A percentile compares a stretch with the other conserved stretches of the same genome.
These are phyloP conservation scores for Tamias sibiricus DNA, from an alignment of 2,113 vertebrate species.

Conservation along the genomic window DNA sequence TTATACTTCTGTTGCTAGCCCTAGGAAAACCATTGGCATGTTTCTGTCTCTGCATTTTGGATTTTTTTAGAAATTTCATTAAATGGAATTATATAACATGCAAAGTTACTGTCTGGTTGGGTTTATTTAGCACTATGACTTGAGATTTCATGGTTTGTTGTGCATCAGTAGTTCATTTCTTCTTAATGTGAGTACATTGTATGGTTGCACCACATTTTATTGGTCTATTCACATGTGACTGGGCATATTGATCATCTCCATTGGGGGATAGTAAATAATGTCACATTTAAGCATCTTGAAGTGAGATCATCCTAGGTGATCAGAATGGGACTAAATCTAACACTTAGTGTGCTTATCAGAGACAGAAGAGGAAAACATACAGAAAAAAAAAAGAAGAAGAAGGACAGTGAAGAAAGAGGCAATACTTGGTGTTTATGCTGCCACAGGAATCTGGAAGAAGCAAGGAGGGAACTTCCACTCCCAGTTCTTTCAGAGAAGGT, in stretches of 20 bases:
- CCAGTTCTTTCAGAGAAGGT: neutral
- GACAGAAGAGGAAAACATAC: neutral
- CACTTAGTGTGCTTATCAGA: neutral
- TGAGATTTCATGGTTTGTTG: neutral
- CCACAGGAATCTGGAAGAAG: neutral
- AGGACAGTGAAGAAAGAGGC: neutral
- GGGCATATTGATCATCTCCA: neutral
- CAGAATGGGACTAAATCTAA: neutral
- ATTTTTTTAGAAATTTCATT: neutral
- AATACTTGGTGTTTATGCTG: neutral
- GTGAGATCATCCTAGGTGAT: neutral
- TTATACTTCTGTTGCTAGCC: neutral
- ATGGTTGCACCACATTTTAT: neutral
- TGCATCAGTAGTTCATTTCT: neutral
- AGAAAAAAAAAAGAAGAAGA: neutral
- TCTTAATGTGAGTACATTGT: neutral
- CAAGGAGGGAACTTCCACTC: neutral
- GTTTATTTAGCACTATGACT: neutral
- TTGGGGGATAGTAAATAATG: neutral
- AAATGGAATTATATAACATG: neutral
- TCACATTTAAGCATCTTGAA: neutral
- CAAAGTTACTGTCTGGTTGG: neutral
- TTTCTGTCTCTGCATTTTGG: neutral
- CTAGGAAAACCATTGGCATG: neutral
- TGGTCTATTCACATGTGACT: neutral